Conservation (phyloP, 2,113 vertebrate species). For the Vulpes lagopus region DNA sequence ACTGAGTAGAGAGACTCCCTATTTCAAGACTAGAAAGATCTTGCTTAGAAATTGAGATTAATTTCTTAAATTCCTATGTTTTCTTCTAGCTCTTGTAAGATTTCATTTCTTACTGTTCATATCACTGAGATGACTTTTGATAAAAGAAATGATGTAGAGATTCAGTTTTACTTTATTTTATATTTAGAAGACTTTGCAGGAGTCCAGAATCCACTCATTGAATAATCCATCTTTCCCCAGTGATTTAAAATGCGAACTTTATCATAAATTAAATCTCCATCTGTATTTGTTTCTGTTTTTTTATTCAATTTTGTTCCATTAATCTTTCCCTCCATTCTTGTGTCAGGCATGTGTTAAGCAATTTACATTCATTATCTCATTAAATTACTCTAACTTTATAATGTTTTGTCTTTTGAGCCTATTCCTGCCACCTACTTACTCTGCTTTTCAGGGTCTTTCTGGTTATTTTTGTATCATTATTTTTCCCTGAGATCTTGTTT, state of each 20-base stretch:
- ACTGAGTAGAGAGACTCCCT: not conserved
- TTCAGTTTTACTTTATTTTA: constrained; percentile 33
- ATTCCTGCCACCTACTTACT: not conserved
- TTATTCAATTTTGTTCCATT: constrained; percentile 29
- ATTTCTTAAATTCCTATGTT: not conserved
- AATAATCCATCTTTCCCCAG: not conserved
- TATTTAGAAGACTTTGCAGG: constrained; percentile 1
- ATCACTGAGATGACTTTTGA: not conserved
- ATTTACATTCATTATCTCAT: constrained; percentile 71
- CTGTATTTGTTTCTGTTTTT: constrained; percentile 56
- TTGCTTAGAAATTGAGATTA: not conserved
- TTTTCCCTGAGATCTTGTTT: constrained; percentile 15
- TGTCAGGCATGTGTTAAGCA: constrained; percentile 47
- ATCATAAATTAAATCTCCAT: constrained; percentile 54
- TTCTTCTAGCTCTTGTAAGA: constrained; percentile 58
- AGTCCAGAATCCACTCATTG: not conserved
- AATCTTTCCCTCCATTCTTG: constrained; percentile 47
- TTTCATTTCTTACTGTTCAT: constrained; percentile 21
- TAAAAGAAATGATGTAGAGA: not conserved
- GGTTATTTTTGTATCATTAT: constrained; percentile 28
- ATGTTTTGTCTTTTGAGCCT: constrained; percentile 40
- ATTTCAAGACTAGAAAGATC: not conserved
- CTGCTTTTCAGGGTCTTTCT: constrained; percentile 22
- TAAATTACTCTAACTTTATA: constrained; percentile 38
- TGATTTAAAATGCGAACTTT: constrained; percentile 49